Percentiles rank a stretch among this genome's conserved stretches.
phyloP scores from a whole-genome alignment of 2,888 invertebrate species.

The Hypomecis atomaria region DNA sequence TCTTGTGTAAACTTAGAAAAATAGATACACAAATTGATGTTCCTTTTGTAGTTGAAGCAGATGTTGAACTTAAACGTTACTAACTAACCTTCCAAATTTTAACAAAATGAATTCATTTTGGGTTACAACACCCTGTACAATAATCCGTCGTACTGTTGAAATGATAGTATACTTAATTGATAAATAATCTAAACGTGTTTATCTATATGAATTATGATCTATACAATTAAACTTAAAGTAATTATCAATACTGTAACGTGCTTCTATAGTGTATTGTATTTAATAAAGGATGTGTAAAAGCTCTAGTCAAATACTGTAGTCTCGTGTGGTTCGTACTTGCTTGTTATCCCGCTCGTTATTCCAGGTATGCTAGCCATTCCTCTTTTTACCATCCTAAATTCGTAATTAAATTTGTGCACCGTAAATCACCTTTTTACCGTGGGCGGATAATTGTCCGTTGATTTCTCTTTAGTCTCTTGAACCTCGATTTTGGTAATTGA shows the following conservation, averaged over 20 bases:
- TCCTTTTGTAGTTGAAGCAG: neutral
- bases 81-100: too few species aligned
- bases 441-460: constrained; percentile 45
- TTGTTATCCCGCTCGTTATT: constrained; percentile 41
- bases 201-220: too few species aligned
- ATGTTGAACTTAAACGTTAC: neutral
- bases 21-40: constrained; percentile 5
- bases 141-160: too few species aligned
- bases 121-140: too few species aligned
- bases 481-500: constrained; percentile 44
- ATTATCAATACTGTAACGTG: too few species aligned
- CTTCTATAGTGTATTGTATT: too few species aligned
- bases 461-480: constrained; percentile 43
- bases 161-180: too few species aligned
- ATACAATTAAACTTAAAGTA: too few species aligned
- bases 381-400: constrained; percentile 38
- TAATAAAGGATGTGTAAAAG: neutral
- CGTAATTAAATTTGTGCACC: constrained; percentile 43
- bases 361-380: constrained; percentile 29
- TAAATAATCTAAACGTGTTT: too few species aligned
- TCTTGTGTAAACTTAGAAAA: constrained; percentile 13
- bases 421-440: constrained; percentile 43
- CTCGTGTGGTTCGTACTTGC: constrained; percentile 46
- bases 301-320: neutral
- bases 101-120: too few species aligned